Evolutionary conservation across 2,113 vertebrate species (phyloP).

Genomic region (Ranitomeya variabilis): DNA sequence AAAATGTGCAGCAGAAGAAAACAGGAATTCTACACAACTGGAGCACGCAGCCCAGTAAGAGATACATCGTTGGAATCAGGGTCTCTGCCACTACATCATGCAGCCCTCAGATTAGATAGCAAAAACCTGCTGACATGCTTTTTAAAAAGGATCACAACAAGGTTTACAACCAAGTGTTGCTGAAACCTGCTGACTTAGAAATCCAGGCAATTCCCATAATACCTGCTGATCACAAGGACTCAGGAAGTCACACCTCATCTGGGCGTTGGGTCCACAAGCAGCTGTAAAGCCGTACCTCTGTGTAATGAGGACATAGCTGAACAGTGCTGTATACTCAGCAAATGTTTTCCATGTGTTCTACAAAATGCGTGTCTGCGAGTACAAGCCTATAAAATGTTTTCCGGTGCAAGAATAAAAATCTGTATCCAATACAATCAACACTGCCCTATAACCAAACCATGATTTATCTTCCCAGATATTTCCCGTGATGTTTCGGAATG

Average conservation of each 20-base stretch:
- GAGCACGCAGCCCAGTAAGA: too few species aligned
- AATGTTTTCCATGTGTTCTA: conserved; percentile 13
- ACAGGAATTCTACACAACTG: too few species aligned
- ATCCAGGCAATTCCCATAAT: neutral
- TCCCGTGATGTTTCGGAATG: neutral
- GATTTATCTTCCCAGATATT: neutral
- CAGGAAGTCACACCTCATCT: conserved; percentile 37
- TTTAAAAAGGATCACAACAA: neutral
- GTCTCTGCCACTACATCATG: too few species aligned
- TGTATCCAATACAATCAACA: neutral
- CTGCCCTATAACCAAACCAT: neutral
- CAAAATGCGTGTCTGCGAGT: neutral
- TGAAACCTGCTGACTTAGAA: neutral
- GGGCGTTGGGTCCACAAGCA: neutral
- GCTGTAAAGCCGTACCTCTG: neutral
- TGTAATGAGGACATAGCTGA: conserved; percentile 18
- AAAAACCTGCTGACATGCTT: too few species aligned
- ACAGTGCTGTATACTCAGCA: neutral
- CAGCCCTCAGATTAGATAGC: too few species aligned
- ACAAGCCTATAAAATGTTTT: neutral
- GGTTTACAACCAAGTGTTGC: neutral
- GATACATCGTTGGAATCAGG: too few species aligned
- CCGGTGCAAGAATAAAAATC: neutral
- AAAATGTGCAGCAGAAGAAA: too few species aligned
- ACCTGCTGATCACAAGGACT: conserved; percentile 19